Evolutionary conservation across 2,888 invertebrate genomes (phyloP).

Genomic region (Allophyes oxyacanthae): DNA sequence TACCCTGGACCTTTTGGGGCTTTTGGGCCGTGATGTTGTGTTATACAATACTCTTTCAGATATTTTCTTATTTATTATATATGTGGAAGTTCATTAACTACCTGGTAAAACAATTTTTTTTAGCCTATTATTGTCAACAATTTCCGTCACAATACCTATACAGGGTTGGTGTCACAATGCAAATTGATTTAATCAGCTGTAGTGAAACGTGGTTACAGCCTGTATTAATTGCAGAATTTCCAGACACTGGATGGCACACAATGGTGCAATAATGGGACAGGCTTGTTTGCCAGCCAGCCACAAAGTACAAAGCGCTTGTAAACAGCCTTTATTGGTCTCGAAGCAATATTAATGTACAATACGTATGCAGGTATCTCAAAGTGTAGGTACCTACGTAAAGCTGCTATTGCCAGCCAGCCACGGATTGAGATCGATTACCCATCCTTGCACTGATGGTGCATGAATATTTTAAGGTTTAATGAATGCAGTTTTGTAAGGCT

Average conservation of each 20-base stretch:
- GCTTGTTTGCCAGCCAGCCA: constrained; percentile 71
- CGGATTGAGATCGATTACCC: constrained; percentile 48
- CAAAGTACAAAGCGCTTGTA: constrained; percentile 80
- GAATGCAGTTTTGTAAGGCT: constrained; percentile 31
- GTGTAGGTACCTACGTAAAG: constrained; percentile 14
- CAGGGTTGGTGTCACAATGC: constrained; percentile 24
- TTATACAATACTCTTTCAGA: no score
- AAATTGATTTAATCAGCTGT: constrained; percentile 46
- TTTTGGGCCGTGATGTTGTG: no score
- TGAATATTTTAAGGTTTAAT: constrained; percentile 48
- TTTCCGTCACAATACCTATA: constrained; percentile 3
- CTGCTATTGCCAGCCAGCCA: constrained; percentile 31
- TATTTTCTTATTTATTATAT: no score
- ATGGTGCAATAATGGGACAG: constrained; percentile 74
- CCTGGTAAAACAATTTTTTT: no score
- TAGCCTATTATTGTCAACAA: constrained; percentile 15
- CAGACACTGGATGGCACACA: constrained; percentile 64
- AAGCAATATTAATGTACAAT: constrained; percentile 72
- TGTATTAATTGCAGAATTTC: constrained; percentile 75
- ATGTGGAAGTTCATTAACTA: no score
- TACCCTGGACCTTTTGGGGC: constrained; percentile 24
- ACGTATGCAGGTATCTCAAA: constrained; percentile 41
- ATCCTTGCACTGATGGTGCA: constrained; percentile 35
- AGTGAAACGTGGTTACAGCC: constrained; percentile 41
- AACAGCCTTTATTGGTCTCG: constrained; percentile 78